Conservation (phyloP, 2,113 vertebrate genomes). For the human (Homo sapiens) region GRCh38 chr13:29729501-29730000, state of each 20-base stretch:
- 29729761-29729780: background rate
- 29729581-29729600: fast-evolving
- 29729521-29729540: no score
- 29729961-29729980: background rate
- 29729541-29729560: background rate
- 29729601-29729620: fast-evolving
- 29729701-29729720: background rate
- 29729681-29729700: no score
- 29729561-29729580: background rate
- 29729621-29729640: background rate
- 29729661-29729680: fast-evolving
- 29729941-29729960: background rate
- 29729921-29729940: background rate
- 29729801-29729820: background rate
- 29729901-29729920: background rate
- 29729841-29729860: background rate
- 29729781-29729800: background rate
- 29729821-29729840: background rate
- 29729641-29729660: background rate
- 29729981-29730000: background rate
- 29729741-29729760: background rate
- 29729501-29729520: fast-evolving
- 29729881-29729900: background rate
- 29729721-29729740: background rate
- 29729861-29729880: background rate